Conservation (phyloP, 2,888 invertebrate species). For the Melangyna quadrimaculata region DNA sequence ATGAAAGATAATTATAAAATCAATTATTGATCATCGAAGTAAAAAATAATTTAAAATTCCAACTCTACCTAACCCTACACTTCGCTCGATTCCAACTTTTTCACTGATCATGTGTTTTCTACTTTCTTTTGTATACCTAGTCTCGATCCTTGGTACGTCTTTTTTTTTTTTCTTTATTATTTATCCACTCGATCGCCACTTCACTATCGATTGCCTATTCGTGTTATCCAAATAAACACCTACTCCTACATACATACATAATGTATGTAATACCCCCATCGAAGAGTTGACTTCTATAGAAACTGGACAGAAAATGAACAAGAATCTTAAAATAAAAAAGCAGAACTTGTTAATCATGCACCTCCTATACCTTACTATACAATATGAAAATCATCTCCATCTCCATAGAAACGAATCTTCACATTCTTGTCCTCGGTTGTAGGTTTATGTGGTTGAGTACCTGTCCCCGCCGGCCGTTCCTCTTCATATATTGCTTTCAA, state of each 20-base stretch:
- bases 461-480: constrained; percentile 8
- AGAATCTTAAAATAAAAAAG: not conserved
- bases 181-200: constrained; percentile 35
- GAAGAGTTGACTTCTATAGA: constrained; percentile 10
- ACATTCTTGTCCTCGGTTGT: constrained; percentile 34
- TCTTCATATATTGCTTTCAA: constrained; percentile 13
- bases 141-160: constrained; percentile 9
- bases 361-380: not conserved
- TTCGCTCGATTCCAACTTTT: not conserved
- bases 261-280: constrained; percentile 49
- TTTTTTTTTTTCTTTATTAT: not conserved
- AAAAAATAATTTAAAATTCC: not conserved
- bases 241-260: constrained; percentile 10
- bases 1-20: not conserved
- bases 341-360: constrained; percentile 1
- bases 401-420: constrained; percentile 31
- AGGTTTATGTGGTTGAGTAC: not conserved
- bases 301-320: not conserved
- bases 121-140: not conserved
- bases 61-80: not conserved
- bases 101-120: not conserved
- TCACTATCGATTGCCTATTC: not conserved
- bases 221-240: constrained; percentile 26
- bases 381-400: constrained; percentile 50
- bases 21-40: constrained; percentile 9